Base-by-base conservation (phyloP, 2,797 vertebrate species). In the Setipinna tenuifilis region DNA sequence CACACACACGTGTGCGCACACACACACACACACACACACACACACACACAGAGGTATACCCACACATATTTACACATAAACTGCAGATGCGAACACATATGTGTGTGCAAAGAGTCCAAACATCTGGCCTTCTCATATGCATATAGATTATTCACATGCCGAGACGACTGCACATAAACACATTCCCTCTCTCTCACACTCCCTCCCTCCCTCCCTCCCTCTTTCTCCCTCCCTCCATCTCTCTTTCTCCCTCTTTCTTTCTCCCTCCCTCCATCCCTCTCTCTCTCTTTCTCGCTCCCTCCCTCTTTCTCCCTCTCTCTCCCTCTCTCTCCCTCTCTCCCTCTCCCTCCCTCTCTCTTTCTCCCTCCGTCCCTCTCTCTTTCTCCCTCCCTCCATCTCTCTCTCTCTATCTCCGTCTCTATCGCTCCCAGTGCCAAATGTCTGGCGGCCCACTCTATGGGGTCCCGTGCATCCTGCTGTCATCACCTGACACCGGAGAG, bases 51-150 rank as follows among this genome's bases (percentile, higher is more conserved):
- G 81, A 68, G 44, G 31, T 54, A 54, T 28, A 62, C 41, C 7
- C 81, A 46, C 65, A 80, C 10, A 31, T 48, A 83, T n/a, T 58
- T 78, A 48, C 44, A 82, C 35, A 80, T 62, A 83, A 82, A 21
- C 19, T 3, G 7, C 54, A 85, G n/a, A 58, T 17, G 59, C 75
- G 50, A 6, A 80, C 31, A 16, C 28, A 78, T 31, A 5, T 31
- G 16, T 19, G 31, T 78, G 58, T 19, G 16, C 17, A 19, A 44
- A 41, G 10, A 44, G 21, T 17, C 17, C 31, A 78, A 44, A 44
- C 35, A 78, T 78, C 16, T 41, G 16, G 17, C 35, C 71, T 7
- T 7, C 71, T 3, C 14, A 17, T 17, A 41, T 21, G 28, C 31
- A 35, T 17, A 28, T 0, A 71, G 25, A 31, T 31, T 31, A 68